Evolutionary conservation across 2,888 invertebrate species (phyloP), one percentile per base, ranked within the genome.

Genomic region (Sinohyriopsis cumingii): DNA sequence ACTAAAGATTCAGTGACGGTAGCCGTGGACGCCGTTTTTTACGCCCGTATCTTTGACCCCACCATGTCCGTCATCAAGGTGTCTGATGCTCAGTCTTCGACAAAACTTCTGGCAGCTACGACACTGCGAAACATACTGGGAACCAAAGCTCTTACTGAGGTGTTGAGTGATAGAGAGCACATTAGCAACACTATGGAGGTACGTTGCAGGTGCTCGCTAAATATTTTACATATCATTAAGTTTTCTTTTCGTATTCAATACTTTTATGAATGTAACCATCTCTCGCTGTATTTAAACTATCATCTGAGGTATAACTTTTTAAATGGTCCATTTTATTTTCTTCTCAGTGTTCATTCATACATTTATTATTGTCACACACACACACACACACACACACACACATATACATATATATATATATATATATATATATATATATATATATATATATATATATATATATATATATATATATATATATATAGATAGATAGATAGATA

Each of bases 1-100:
- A 87, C 89, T 0, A 85, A 83, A 73, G 89, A 89, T 76, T 87
- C 87, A 0, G 89, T 89, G 54, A 88, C 89, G 0, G 87, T 88
- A 7, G 84, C 87, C 1, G 88, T 89, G 20, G 89, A 89, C 65
- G 89, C 88, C 53, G 89, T 89, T 2, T 85, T 88, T 15, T 89
- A 88, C 74, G 87, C 84, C 76, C 75, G 86, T 7, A 83, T 88
- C 45, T 82, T 82, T 69, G 84, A 89, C 69, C 86, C 89, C 24
- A 86, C 85, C 24, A 80, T 86, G 79, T 87, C 88, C 20, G 84
- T 87, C 55, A 84, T 86, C 55, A 88, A 86, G 66, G 86, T 89
- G 9, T 82, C 82, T 69, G 82, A 88, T 67, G 83, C 87, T 19
- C 80, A 84, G 65, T 79, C 81, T 19, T 87, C 88, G 24, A 88